Base-by-base conservation (phyloP, 1,140 invertebrate species). In the Ceratina australensis region DNA sequence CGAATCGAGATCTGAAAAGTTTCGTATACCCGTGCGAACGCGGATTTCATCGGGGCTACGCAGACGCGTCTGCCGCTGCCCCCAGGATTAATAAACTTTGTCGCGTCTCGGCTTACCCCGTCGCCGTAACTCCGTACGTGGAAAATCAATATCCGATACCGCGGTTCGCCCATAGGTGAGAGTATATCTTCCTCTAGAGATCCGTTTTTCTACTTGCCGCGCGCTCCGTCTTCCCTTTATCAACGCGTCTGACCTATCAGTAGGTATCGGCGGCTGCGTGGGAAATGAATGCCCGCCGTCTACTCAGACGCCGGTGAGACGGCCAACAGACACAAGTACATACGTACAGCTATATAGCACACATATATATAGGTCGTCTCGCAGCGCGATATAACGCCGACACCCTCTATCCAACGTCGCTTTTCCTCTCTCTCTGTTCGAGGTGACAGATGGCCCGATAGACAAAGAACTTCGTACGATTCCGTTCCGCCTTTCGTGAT, bases 101-200 rank as follows among this genome's bases (percentile, higher is more conserved):
- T 83, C 81, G 82, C 81, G 81, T 83, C 82, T 83, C 82, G 81
- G 82, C 82, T 79, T 83, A 83, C 76, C 80, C 80, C 80, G 80
- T 67, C 79, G 80, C 50, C 82, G 76, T 83, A 79, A 74, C 82
- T 79, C 71, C 74, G 68, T 65, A 72, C 72, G 57, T 20, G 74
- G 82, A 88, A 88, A 89, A 89, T 88, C 89, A 87, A 90, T 90
- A 90, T 89, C 84, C 89, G 78, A 90, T 90, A 89, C 78, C 78
- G 83, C 78, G 59, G 33, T 42, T 1, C 33, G 33, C 10, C 33
- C 10, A 42, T 42, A 42, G 2, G 8, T 89, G 85, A 68, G 85
- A 68, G 73, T 71, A 74, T 83, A n/a, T 42, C 50, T 68, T 79
- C 77, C 84, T 79, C 77, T 82, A 64, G 82, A 84, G 82, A 85